Evolutionary conservation across 2,113 vertebrate genomes (phyloP).

Genomic region (Syrmaticus mikado): DNA sequence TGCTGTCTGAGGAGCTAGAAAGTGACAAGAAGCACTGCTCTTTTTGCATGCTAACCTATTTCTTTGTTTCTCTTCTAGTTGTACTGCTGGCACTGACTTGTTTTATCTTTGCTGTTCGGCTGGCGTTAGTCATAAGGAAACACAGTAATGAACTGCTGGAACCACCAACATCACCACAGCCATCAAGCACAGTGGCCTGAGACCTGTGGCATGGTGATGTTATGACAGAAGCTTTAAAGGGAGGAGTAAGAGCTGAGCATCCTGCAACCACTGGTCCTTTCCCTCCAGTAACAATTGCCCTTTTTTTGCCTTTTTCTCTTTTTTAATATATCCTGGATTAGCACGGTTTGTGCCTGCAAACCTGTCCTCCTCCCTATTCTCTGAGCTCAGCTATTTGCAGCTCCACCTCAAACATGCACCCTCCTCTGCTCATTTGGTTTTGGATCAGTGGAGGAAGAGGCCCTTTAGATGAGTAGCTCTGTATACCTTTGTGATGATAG

Average conservation of each 20-base stretch:
- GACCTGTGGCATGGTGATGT: not conserved
- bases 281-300: not conserved
- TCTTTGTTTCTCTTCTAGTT: constrained; percentile 4
- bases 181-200: not conserved
- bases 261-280: not conserved
- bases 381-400: not conserved
- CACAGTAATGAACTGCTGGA: constrained; percentile 14
- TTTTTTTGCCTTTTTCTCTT: not conserved
- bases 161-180: not conserved
- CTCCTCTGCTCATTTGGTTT: not conserved
- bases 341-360: not conserved
- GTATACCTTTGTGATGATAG: not conserved
- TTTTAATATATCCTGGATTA: not conserved
- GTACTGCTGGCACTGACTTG: constrained; percentile 42
- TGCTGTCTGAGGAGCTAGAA: not conserved
- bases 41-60: fast-evolving
- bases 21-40: not conserved
- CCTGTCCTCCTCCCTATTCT: fast-evolving
- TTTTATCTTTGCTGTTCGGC: constrained; percentile 35
- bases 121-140: constrained; percentile 47
- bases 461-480: not conserved
- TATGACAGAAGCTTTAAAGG: not conserved
- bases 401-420: not conserved
- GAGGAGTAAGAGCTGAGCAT: not conserved
- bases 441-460: not conserved